These are phyloP conservation scores for Urocitellus parryii DNA, from an alignment of 2,113 vertebrate species.

Conservation along the genomic window DNA sequence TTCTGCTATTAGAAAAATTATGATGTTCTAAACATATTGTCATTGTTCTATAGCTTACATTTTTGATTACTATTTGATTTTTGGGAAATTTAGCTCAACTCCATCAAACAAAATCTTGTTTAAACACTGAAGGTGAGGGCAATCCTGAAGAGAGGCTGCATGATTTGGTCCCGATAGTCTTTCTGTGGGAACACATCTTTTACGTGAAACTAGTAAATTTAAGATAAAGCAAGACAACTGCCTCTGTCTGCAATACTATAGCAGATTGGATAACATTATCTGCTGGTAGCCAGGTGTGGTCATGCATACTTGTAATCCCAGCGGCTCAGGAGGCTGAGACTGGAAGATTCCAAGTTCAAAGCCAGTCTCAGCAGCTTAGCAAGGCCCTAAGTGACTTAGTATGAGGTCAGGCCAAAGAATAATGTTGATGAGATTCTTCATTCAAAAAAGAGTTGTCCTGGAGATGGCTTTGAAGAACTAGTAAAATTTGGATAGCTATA, in stretches of 20 bases:
- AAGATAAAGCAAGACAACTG: background rate
- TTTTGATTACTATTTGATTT: conserved; percentile 48
- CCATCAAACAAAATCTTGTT: background rate
- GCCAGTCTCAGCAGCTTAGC: no score
- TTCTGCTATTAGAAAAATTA: conserved; percentile 38
- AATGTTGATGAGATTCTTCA: background rate
- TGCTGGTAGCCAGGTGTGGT: background rate
- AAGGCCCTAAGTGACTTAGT: no score
- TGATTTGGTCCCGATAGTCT: background rate
- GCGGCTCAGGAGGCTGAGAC: no score
- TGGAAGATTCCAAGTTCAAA: no score
- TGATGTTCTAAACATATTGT: background rate
- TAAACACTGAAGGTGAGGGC: background rate
- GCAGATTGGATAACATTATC: background rate
- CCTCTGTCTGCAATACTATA: background rate
- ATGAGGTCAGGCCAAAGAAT: background rate
- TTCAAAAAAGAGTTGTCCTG: background rate
- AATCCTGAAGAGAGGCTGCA: background rate
- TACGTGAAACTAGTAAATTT: background rate
- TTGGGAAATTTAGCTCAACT: background rate
- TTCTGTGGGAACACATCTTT: background rate
- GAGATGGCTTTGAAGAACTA: background rate
- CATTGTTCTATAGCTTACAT: background rate
- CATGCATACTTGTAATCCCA: no score
- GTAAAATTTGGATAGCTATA: background rate